Base-by-base conservation (phyloP, 1,140 invertebrate species). In the Phortica variegata region DNA sequence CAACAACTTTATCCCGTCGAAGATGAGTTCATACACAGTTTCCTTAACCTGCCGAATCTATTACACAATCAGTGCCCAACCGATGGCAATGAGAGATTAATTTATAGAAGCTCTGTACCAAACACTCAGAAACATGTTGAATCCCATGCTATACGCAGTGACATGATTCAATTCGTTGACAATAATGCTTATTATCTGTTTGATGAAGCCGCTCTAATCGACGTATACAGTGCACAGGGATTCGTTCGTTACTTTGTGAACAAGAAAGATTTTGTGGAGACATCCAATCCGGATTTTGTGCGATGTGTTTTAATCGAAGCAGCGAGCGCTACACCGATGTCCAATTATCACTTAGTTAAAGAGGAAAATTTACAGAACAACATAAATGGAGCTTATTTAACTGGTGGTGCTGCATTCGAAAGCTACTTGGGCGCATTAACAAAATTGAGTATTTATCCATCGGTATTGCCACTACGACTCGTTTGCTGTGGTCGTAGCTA, bases 221-320 rank as follows among this genome's bases (percentile, higher is more conserved):
- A 87, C 73, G 56, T 81, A 0, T 74, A 63, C 9, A 49, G 78
- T 3, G 54, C 81, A 37, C 68, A 82, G 32, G 77, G 75, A 37
- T 63, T 81, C 10, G 56, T 58, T 5, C 54, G 77, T 3, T 72
- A 77, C 43, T 73, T 83, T 1, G 48, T 75, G 33, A 36, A 38
- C 3, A 56, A 79, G 7, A 52, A 65, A 1, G 74, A 77, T 13
- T 83, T 78, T 49, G 55, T 71, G 0, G 74, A 75, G 49, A 79
- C 82, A 52, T 77, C 79, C 12, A 83, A 83, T 71, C 72, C 84
- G 7, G 85, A 87, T 75, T 86, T 87, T 62, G 68, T 73, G 43
- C 78, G 80, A n/a, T 84, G 82, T 58, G 55, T 84, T 3, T 59
- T 87, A 2, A 63, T 85, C 2, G 85, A 88, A 74, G 86, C 80